Evolutionary conservation across 2,113 vertebrate genomes (phyloP).

Genomic region (Rhinoderma darwinii): DNA sequence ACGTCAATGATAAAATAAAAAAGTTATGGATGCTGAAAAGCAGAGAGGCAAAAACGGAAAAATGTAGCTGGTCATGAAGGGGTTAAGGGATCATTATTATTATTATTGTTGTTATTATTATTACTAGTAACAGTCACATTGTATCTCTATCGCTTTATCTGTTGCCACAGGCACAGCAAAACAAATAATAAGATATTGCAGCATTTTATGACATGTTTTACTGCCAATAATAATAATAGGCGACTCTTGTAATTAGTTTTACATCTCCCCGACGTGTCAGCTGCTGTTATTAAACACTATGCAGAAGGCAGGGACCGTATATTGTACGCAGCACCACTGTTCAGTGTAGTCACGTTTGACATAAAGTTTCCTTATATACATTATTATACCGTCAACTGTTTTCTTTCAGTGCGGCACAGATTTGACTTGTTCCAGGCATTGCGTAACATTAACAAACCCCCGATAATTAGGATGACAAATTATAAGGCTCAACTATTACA

Average conservation of each 20-base stretch:
- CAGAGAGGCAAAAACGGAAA: no score
- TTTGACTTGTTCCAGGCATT: neutral
- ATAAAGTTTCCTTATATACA: no score
- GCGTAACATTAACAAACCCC: neutral
- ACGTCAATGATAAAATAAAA: no score
- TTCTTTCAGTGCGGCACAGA: neutral
- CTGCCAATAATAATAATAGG: neutral
- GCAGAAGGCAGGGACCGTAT: no score
- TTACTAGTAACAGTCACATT: neutral
- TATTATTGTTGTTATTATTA: neutral
- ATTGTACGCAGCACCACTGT: no score
- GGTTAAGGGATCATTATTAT: neutral
- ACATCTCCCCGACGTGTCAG: neutral
- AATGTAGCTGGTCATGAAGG: no score
- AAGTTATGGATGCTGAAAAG: neutral
- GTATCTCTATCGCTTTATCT: neutral
- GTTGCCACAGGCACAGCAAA: neutral
- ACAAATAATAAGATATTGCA: neutral
- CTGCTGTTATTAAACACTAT: neutral
- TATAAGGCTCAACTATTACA: slow-evolving; percentile 36
- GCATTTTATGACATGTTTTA: neutral
- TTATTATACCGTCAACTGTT: no score
- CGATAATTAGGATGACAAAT: slow-evolving; percentile 18
- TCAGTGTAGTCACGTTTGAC: neutral
- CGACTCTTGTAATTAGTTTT: neutral